These are phyloP conservation scores for Cyprinodon diabolis DNA, from an alignment of 2,797 vertebrate genomes.

Conservation along the genomic window DNA sequence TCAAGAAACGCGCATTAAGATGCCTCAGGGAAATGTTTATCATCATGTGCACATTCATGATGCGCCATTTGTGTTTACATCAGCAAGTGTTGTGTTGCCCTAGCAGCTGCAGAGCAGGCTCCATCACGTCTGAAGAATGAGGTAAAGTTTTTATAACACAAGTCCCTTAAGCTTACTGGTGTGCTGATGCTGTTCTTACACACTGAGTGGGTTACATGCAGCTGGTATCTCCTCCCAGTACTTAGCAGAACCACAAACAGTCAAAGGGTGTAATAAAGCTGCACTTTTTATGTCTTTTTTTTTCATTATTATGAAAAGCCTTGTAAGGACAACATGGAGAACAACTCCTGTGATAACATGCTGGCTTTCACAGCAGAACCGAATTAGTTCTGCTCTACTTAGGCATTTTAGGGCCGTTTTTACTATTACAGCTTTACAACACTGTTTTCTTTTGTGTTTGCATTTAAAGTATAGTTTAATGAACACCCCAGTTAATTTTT, in stretches of 20 bases:
- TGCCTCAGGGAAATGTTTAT: not conserved
- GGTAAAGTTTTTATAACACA: slow-evolving; percentile 43
- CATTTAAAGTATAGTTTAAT: not conserved
- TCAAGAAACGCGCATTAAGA: not conserved
- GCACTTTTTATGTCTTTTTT: not conserved
- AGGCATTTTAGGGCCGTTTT: not conserved
- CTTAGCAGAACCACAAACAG: not conserved
- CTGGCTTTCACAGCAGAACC: not conserved
- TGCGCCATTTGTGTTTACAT: not conserved
- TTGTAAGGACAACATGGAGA: not conserved
- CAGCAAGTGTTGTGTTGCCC: not conserved
- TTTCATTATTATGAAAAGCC: not conserved
- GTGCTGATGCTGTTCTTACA: slow-evolving; percentile 4
- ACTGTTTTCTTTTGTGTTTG: not conserved
- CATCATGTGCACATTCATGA: not conserved
- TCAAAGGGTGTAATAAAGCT: slow-evolving; percentile 1
- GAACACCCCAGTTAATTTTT: slow-evolving; percentile 28
- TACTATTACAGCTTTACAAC: not conserved
- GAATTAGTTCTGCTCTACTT: not conserved
- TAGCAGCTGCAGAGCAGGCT: slow-evolving; percentile 26
- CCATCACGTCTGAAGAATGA: slow-evolving; percentile 31
- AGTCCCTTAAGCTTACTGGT: not conserved
- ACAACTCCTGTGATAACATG: not conserved
- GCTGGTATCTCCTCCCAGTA: not conserved
- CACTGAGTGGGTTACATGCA: not conserved